Evolutionary conservation across 2,888 invertebrate genomes (phyloP).

Genomic region (Tachystola acroxantha): DNA sequence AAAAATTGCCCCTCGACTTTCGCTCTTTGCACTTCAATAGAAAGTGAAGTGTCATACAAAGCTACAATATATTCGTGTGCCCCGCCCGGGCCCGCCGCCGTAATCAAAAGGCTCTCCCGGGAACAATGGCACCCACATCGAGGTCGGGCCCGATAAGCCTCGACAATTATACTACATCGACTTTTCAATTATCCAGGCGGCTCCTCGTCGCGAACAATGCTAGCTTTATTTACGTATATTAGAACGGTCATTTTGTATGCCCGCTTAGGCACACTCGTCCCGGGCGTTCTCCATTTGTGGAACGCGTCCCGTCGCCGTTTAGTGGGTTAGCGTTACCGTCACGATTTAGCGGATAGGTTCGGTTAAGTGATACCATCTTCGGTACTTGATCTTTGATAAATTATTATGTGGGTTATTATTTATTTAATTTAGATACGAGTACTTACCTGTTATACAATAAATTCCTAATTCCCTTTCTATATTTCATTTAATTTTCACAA

Average conservation of each 20-base stretch:
- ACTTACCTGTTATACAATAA: no score
- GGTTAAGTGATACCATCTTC: background rate
- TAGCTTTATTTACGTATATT: constrained; percentile 74
- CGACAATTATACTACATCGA: constrained; percentile 78
- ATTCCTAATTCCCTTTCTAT: no score
- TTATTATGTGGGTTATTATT: no score
- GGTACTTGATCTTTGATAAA: no score
- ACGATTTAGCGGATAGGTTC: background rate
- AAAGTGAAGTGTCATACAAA: constrained; percentile 72
- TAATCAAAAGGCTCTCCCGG: constrained; percentile 75
- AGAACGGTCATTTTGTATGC: constrained; percentile 69
- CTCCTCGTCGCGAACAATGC: constrained; percentile 69
- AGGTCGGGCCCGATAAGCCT: constrained; percentile 71
- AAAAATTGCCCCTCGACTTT: constrained; percentile 11
- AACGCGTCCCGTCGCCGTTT: constrained; percentile 1
- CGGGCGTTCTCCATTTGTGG: constrained; percentile 5
- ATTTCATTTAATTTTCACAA: no score
- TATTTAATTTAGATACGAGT: no score
- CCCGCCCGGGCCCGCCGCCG: constrained; percentile 55
- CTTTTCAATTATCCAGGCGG: constrained; percentile 75
- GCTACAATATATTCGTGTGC: constrained; percentile 69
- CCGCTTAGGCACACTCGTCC: constrained; percentile 36
- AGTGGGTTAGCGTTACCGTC: background rate
- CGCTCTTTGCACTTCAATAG: constrained; percentile 59
- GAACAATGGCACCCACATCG: constrained; percentile 77